A percentile compares a stretch with the other conserved stretches of the same genome.
Conservation (phyloP, 2,113 vertebrate genomes). For the Plotosus lineatus region DNA sequence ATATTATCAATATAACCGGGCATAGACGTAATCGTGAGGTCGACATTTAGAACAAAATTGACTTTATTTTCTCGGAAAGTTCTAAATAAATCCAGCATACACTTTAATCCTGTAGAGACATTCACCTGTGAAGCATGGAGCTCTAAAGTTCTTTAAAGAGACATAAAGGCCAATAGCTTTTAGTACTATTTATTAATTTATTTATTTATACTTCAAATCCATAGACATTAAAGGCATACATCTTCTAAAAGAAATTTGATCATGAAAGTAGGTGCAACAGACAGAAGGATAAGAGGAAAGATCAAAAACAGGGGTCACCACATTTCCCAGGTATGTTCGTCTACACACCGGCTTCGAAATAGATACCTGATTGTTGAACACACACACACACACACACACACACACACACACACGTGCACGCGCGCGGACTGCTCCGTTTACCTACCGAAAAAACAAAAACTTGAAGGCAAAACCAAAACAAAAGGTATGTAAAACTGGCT, state of each 20-base stretch:
- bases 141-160: slow-evolving; percentile 20
- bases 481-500: background rate
- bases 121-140: background rate
- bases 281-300: background rate
- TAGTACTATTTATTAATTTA: background rate
- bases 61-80: background rate
- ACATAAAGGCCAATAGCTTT: slow-evolving; percentile 13
- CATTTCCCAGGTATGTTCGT: slow-evolving; percentile 4
- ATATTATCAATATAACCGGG: background rate
- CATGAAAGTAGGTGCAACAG: slow-evolving; percentile 23
- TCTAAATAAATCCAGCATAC: background rate
- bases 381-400: too few relatives aligned
- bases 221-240: slow-evolving; percentile 21
- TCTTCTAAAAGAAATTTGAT: slow-evolving; percentile 38
- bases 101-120: background rate
- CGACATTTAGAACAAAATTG: slow-evolving; percentile 4
- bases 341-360: slow-evolving; percentile 3
- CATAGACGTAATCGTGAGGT: background rate
- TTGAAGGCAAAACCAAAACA: background rate
- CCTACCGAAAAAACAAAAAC: background rate
- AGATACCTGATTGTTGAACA: background rate
- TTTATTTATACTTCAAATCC: slow-evolving; percentile 19
- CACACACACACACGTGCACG: too few relatives aligned
- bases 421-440: background rate
- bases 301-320: slow-evolving; percentile 21